A percentile compares a stretch with the other conserved stretches of the same genome.
These are phyloP conservation scores for Paracanthobrama guichenoti DNA, from an alignment of 2,113 vertebrate genomes.

Conservation along the genomic window DNA sequence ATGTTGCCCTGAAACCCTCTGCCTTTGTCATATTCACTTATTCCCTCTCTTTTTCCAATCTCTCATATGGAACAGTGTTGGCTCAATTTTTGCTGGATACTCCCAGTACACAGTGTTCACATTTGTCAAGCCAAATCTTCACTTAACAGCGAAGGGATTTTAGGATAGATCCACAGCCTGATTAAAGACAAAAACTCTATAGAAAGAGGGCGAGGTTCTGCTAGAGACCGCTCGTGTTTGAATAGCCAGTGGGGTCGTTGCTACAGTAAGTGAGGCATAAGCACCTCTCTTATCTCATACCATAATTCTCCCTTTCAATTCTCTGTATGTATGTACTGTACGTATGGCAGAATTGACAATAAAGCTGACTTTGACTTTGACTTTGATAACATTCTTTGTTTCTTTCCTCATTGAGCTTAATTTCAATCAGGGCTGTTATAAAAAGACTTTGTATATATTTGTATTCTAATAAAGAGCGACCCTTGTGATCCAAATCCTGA, in stretches of 20 bases:
- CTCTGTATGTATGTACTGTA: too few species aligned
- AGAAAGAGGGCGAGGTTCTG: slow-evolving; percentile 36
- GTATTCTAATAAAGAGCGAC: background rate
- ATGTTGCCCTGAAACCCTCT: background rate
- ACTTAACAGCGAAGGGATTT: slow-evolving; percentile 41
- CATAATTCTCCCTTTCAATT: too few species aligned
- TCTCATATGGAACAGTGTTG: slow-evolving; percentile 32
- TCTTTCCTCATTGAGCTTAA: background rate
- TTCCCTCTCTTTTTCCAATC: slow-evolving; percentile 30
- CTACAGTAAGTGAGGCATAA: background rate
- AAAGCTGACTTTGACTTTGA: too few species aligned
- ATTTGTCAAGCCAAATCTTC: slow-evolving; percentile 49
- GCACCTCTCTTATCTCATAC: background rate
- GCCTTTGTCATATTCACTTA: background rate
- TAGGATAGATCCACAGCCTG: slow-evolving; percentile 36
- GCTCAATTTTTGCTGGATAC: background rate
- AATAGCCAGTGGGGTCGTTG: slow-evolving; percentile 6
- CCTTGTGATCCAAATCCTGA: background rate
- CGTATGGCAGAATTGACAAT: too few species aligned
- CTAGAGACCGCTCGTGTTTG: slow-evolving; percentile 39
- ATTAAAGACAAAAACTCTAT: slow-evolving; percentile 42
- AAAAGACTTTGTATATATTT: background rate
- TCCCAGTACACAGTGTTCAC: slow-evolving; percentile 52
- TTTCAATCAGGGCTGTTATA: slow-evolving; percentile 16
- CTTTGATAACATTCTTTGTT: slow-evolving; percentile 1